Conservation (phyloP, 2,888 invertebrate genomes). For the Meandrusa payeni region DNA sequence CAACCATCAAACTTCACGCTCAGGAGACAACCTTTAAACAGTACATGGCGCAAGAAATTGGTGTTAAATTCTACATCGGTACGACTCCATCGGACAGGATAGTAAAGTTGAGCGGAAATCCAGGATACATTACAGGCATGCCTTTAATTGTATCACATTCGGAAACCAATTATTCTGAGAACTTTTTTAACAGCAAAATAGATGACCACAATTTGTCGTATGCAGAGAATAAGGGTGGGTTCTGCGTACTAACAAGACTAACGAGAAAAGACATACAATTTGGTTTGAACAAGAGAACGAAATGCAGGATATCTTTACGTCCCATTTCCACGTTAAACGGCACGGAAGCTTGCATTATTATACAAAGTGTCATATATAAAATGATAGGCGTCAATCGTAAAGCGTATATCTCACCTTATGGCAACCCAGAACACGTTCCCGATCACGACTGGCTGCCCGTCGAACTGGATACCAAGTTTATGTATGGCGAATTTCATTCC, state of each 20-base stretch:
- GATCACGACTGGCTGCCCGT: slow-evolving; percentile 56
- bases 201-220: slow-evolving; percentile 36
- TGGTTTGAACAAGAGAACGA: slow-evolving; percentile 67
- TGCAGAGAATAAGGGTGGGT: slow-evolving; percentile 61
- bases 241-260: slow-evolving; percentile 57
- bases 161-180: slow-evolving; percentile 48
- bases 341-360: slow-evolving; percentile 45
- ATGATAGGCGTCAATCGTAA: slow-evolving; percentile 40
- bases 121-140: slow-evolving; percentile 85
- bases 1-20: slow-evolving; percentile 51
- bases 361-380: slow-evolving; percentile 47
- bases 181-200: slow-evolving; percentile 48
- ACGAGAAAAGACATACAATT: slow-evolving; percentile 62
- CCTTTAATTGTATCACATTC: slow-evolving; percentile 78
- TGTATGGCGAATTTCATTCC: slow-evolving; percentile 46
- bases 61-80: slow-evolving; percentile 51
- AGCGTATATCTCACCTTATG: slow-evolving; percentile 52
- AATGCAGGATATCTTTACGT: slow-evolving; percentile 48
- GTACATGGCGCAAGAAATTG: slow-evolving; percentile 52
- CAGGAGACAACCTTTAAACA: slow-evolving; percentile 39
- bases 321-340: slow-evolving; percentile 33
- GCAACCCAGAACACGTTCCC: slow-evolving; percentile 49
- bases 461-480: slow-evolving; percentile 29
- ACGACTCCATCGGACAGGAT: slow-evolving; percentile 48
- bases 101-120: slow-evolving; percentile 84